phyloP scores from a whole-genome alignment of 2,113 vertebrate genomes.

The Pelmatolapia mariae region DNA sequence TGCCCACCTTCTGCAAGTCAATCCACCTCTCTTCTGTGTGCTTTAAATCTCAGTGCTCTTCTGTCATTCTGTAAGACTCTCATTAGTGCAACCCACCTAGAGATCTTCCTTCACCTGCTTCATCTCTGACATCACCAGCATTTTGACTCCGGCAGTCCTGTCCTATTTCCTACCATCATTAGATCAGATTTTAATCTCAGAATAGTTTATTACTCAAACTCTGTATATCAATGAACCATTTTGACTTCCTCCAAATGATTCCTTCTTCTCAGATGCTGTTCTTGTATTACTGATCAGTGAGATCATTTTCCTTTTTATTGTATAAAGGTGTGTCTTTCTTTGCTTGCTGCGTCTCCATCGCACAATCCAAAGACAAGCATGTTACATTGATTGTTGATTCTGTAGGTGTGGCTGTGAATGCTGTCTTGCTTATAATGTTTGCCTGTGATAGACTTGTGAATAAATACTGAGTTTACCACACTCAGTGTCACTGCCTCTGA shows the following conservation, averaged over 20 bases:
- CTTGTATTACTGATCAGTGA: neutral
- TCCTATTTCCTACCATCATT: neutral
- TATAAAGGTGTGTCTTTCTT: neutral
- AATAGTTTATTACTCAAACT: neutral
- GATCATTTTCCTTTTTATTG: neutral
- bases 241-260: neutral
- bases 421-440: neutral
- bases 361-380: neutral
- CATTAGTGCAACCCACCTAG: neutral
- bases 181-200: fast-evolving
- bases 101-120: neutral
- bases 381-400: neutral
- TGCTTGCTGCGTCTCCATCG: neutral
- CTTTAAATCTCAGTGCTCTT: neutral
- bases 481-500: neutral
- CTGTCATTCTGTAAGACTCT: neutral
- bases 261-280: neutral
- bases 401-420: neutral
- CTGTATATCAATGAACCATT: neutral
- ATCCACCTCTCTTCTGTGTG: neutral
- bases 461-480: neutral
- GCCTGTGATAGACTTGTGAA: neutral
- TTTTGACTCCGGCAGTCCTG: neutral
- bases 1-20: neutral
- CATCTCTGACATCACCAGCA: fast-evolving